Evolutionary conservation across 2,797 vertebrate genomes (phyloP).

Genomic region (Hyperoplus lanceolatus): DNA sequence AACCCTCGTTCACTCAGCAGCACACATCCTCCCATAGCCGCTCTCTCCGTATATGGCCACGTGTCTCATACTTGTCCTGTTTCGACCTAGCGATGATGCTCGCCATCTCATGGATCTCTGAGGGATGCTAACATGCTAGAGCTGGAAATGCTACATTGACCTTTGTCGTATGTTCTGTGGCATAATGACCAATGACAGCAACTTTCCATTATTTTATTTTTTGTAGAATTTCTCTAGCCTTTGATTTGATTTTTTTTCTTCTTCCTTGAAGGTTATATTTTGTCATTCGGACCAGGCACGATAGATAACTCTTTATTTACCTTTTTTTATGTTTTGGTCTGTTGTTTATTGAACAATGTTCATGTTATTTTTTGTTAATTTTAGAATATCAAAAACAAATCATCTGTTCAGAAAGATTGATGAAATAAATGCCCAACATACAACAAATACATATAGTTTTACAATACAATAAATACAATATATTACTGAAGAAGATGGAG

Average conservation of each 20-base stretch:
- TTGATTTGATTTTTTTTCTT: not conserved
- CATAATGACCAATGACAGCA: not conserved
- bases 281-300: not conserved
- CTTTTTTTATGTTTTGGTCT: not conserved
- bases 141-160: slow-evolving; percentile 32
- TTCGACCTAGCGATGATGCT: slow-evolving; percentile 36
- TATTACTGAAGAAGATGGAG: not conserved
- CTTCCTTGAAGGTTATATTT: not conserved
- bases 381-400: not conserved
- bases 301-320: not conserved
- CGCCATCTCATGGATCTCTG: not conserved
- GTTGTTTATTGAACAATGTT: not conserved
- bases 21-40: slow-evolving; percentile 61
- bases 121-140: slow-evolving; percentile 31
- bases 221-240: not conserved
- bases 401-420: not conserved
- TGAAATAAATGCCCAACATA: not conserved
- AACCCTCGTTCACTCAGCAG: slow-evolving; percentile 38
- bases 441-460: too few relatives aligned
- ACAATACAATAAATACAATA: too few relatives aligned
- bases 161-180: not conserved
- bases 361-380: too few relatives aligned
- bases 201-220: not conserved
- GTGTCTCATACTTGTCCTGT: slow-evolving; percentile 53
- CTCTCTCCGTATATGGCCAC: slow-evolving; percentile 52